Base-by-base conservation (phyloP, 2,113 vertebrate genomes). In the Scopus umbretta region DNA sequence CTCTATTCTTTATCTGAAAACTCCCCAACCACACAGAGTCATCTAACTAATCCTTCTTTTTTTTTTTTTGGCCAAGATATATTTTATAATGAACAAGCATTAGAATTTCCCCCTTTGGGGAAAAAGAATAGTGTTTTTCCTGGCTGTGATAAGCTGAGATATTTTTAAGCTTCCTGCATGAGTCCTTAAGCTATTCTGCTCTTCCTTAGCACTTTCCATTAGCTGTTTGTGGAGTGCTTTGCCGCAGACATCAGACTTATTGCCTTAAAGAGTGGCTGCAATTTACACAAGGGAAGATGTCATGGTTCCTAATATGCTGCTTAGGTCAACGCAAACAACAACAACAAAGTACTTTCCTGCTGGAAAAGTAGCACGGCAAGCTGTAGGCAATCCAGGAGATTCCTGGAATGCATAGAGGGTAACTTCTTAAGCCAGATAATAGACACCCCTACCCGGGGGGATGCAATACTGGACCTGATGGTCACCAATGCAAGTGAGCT, bases 231-330 rank as follows among this genome's bases (percentile, higher is more conserved):
- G 26, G 49, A 23, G 40, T 25, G 16, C 30, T 90, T 80, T 72
- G 36, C 20, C 0, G 0, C 17, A 52, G 38, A 55, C 38, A 36
- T 36, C 59, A n/a, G 81, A 7, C 4, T 58, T 34, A 18, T 3
- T 9, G 26, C 36, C 22, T 43, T 11, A 4, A 62, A 50, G 12
- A 23, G 47, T 10, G 14, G 5, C n/a, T 90, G 56, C n/a, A 58
- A 56, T 8, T 45, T 32, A 22, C 42, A 34, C 20, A 27, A 34
- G 18, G 53, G 40, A 56, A 14, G 56, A 49, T 63, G 10, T 38
- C 2, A 1, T 30, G 49, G 30, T 61, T 67, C 42, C 55, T 18
- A 47, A 68, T 13, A 9, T 25, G 27, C 16, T 45, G 32, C 17
- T 67, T 34, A 16, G 22, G 29, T 53, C 72, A 42, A 38, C 29